phyloP scores from a whole-genome alignment of 2,888 invertebrate genomes.

The Drosophila suboccidentalis region DNA sequence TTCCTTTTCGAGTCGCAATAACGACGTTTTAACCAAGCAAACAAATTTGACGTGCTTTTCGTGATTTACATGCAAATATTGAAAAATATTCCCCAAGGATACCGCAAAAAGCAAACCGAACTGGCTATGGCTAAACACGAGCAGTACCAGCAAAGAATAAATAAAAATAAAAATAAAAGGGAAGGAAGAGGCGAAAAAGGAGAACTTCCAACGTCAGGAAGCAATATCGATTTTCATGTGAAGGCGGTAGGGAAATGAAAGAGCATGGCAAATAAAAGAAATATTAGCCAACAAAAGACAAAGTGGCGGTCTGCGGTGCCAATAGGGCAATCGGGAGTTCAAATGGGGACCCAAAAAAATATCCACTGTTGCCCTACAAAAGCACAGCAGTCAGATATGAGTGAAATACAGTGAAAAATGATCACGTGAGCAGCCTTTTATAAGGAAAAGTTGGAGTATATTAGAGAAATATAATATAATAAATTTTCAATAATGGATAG shows the following conservation, averaged over 20 bases:
- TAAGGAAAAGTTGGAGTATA: slow-evolving; percentile 8
- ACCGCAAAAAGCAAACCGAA: slow-evolving; percentile 75
- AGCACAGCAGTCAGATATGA: slow-evolving; percentile 2
- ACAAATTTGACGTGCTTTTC: slow-evolving; percentile 83
- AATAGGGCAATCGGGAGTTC: slow-evolving; percentile 56
- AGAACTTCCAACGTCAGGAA: slow-evolving; percentile 57
- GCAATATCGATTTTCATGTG: slow-evolving; percentile 77
- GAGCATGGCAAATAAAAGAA: slow-evolving; percentile 71
- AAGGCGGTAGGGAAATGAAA: slow-evolving; percentile 46
- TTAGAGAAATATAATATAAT: background rate
- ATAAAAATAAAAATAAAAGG: slow-evolving; percentile 15
- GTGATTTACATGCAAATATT: slow-evolving; percentile 84
- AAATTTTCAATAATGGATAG: background rate
- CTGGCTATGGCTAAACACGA: slow-evolving; percentile 55
- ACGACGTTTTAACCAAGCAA: slow-evolving; percentile 80
- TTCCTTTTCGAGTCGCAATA: slow-evolving; percentile 64
- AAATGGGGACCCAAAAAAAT: slow-evolving; percentile 39
- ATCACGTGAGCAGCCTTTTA: slow-evolving; percentile 21
- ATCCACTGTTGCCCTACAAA: slow-evolving; percentile 20
- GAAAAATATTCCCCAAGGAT: slow-evolving; percentile 80
- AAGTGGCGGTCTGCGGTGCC: slow-evolving; percentile 66
- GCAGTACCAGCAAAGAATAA: slow-evolving; percentile 28
- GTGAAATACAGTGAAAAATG: slow-evolving; percentile 26
- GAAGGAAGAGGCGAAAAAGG: background rate
- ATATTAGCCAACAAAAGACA: slow-evolving; percentile 78